phyloP scores from a whole-genome alignment of 2,797 vertebrate genomes.

The Coracias cyanogaster region DNA sequence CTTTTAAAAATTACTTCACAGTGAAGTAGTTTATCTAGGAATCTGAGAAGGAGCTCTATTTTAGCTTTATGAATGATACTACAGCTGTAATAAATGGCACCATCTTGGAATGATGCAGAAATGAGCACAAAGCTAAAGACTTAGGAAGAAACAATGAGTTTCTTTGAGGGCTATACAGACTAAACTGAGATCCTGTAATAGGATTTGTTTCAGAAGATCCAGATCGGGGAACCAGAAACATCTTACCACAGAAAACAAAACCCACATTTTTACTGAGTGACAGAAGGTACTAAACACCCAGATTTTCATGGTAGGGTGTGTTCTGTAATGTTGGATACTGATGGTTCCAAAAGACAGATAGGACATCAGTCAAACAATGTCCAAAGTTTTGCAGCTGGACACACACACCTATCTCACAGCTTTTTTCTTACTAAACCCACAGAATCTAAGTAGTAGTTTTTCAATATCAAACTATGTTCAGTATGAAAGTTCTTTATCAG shows the following conservation, averaged over 20 bases:
- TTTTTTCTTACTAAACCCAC: neutral
- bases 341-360: neutral
- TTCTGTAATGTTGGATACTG: neutral
- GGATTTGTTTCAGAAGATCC: neutral
- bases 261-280: neutral
- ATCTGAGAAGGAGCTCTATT: neutral
- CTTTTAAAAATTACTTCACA: neutral
- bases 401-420: neutral
- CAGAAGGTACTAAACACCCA: neutral
- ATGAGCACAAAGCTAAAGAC: neutral
- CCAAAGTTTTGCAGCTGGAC: neutral
- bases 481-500: neutral
- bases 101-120: neutral
- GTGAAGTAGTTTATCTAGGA: neutral
- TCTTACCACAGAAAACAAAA: neutral
- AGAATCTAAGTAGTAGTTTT: neutral
- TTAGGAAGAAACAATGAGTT: neutral
- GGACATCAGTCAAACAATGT: neutral
- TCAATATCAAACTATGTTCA: neutral
- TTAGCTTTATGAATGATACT: neutral
- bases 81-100: neutral
- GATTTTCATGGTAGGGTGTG: neutral
- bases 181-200: neutral
- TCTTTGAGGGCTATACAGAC: neutral
- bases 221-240: neutral